These are phyloP conservation scores for Tenodera sinensis DNA, from an alignment of 2,888 invertebrate genomes.

Conservation along the genomic window DNA sequence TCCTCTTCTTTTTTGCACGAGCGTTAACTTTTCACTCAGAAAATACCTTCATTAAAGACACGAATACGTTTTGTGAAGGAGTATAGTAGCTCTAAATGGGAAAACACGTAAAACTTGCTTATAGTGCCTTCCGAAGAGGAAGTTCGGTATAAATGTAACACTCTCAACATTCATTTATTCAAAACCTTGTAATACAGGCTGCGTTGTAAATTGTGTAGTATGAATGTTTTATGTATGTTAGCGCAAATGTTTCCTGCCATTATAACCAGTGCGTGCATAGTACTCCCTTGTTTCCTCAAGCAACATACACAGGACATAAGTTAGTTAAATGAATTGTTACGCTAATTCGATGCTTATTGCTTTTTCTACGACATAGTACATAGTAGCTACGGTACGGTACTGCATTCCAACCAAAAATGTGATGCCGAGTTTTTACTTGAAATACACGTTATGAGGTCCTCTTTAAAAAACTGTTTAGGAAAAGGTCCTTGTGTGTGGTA, in stretches of 20 bases:
- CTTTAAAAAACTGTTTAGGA: too few species aligned
- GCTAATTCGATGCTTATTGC: too few species aligned
- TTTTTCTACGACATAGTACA: too few species aligned
- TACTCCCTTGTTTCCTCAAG: too few species aligned
- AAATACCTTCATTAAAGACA: neutral
- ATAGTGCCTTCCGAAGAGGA: neutral
- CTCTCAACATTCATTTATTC: neutral
- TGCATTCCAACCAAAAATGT: too few species aligned
- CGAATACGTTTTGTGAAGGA: neutral
- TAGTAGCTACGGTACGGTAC: too few species aligned
- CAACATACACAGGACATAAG: too few species aligned
- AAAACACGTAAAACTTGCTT: neutral
- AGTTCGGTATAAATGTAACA: neutral
- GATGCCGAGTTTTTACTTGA: too few species aligned
- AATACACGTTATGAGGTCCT: too few species aligned
- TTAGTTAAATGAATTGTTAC: too few species aligned
- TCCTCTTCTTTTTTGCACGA: neutral
- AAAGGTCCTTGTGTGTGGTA: too few species aligned
- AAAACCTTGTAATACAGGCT: neutral
- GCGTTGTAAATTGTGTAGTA: neutral
- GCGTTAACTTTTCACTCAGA: neutral
- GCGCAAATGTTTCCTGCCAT: neutral
- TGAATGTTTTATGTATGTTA: neutral
- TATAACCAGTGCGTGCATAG: neutral
- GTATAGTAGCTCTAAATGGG: neutral